Evolutionary conservation across 2,888 invertebrate genomes (phyloP).

Genomic region (Lasioglossum figueresi): DNA sequence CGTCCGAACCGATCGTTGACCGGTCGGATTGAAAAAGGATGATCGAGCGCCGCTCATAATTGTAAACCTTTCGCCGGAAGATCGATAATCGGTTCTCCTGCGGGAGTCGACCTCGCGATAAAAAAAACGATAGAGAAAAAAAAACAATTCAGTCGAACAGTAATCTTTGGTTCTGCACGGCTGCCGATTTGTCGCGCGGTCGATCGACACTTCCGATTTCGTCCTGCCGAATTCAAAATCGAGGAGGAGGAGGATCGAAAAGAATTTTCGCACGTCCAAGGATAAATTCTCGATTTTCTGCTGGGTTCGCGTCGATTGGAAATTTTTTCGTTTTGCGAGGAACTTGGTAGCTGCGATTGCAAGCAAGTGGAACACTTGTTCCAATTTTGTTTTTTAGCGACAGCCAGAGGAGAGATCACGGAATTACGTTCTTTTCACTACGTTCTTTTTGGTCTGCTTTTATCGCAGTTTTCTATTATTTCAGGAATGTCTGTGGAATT

Average conservation of each 20-base stretch:
- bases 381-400: slow-evolving; percentile 7
- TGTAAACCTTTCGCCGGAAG: slow-evolving; percentile 39
- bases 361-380: background rate
- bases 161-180: slow-evolving; percentile 49
- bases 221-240: background rate
- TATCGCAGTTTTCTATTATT: background rate
- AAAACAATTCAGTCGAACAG: slow-evolving; percentile 43
- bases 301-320: background rate
- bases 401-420: background rate
- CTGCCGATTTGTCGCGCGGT: slow-evolving; percentile 41
- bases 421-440: background rate
- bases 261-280: slow-evolving; percentile 1
- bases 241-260: background rate
- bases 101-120: slow-evolving; percentile 13
- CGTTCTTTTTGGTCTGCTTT: background rate
- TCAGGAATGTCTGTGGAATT: no score
- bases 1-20: slow-evolving; percentile 8
- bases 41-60: slow-evolving; percentile 24
- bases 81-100: slow-evolving; percentile 44
- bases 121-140: slow-evolving; percentile 10
- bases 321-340: background rate
- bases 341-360: background rate
- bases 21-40: slow-evolving; percentile 1
- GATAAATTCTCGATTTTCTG: background rate
- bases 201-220: slow-evolving; percentile 37